phyloP scores from a whole-genome alignment of 2,797 vertebrate species.

The Morus bassanus region DNA sequence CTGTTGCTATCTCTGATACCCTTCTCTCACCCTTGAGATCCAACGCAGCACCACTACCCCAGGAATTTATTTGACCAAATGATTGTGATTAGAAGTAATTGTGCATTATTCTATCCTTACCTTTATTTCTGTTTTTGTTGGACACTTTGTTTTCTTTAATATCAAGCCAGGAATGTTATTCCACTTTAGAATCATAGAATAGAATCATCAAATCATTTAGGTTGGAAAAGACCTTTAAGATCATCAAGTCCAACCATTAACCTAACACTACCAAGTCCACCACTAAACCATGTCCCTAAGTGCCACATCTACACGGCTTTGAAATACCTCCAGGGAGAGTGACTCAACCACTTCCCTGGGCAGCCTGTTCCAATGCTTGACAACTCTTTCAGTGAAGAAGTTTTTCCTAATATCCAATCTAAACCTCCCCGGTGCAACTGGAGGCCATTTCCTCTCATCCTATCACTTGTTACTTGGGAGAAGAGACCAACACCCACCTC shows the following conservation, averaged over 20 bases:
- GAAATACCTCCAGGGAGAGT: neutral
- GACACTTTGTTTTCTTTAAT: neutral
- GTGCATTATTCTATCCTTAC: neutral
- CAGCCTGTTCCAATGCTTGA: neutral
- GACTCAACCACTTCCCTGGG: neutral
- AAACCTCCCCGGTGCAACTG: too few relatives aligned
- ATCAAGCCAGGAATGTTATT: neutral
- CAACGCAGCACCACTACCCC: neutral
- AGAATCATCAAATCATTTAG: neutral
- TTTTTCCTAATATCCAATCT: too few relatives aligned
- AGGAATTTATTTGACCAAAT: neutral
- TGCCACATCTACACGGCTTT: neutral
- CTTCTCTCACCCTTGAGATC: neutral
- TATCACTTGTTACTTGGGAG: too few relatives aligned
- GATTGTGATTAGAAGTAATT: neutral
- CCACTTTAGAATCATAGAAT: neutral
- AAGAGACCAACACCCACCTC: too few relatives aligned
- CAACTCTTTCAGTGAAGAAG: neutral
- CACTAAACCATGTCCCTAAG: neutral
- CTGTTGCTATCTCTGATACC: neutral
- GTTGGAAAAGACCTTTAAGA: neutral
- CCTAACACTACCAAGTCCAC: neutral
- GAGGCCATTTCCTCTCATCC: too few relatives aligned
- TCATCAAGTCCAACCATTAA: neutral
- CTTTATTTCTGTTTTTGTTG: neutral